A percentile compares a stretch with the other conserved stretches of the same genome.
These are phyloP conservation scores for Tyto alba DNA, from an alignment of 2,113 vertebrate species.

Conservation along the genomic window DNA sequence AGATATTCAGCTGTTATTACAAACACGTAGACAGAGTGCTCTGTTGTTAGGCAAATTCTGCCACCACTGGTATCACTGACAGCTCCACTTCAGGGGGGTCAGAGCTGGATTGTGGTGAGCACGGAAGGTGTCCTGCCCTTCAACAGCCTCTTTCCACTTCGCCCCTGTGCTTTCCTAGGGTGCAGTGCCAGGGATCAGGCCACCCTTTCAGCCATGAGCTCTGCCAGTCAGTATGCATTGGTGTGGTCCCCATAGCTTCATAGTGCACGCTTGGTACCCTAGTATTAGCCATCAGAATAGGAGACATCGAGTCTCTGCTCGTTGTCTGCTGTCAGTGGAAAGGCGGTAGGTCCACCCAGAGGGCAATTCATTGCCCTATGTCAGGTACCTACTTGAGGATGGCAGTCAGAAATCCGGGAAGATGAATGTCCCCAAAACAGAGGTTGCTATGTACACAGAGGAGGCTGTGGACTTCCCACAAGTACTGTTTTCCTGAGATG, in stretches of 20 bases:
- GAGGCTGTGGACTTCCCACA: not conserved
- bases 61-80: not conserved
- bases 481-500: not conserved
- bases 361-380: not conserved
- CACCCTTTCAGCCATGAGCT: not conserved
- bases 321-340: not conserved
- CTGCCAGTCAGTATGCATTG: not conserved
- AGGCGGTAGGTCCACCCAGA: not conserved
- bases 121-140: not conserved
- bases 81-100: rapidly evolving
- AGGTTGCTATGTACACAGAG: not conserved
- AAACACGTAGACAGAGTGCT: not conserved
- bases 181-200: not conserved
- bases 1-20: not conserved
- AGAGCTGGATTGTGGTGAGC: not conserved
- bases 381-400: not conserved
- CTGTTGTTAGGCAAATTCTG: not conserved
- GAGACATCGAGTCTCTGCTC: not conserved
- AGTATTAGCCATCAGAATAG: not conserved
- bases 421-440: not conserved
- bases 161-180: not conserved
- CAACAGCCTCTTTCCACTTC: not conserved
- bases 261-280: not conserved
- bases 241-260: rapidly evolving
- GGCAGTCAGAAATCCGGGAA: not conserved